Percentiles rank a stretch among this genome's conserved stretches.
Conservation (phyloP, 2,888 invertebrate genomes). For the Lasioglossum lativentre region DNA sequence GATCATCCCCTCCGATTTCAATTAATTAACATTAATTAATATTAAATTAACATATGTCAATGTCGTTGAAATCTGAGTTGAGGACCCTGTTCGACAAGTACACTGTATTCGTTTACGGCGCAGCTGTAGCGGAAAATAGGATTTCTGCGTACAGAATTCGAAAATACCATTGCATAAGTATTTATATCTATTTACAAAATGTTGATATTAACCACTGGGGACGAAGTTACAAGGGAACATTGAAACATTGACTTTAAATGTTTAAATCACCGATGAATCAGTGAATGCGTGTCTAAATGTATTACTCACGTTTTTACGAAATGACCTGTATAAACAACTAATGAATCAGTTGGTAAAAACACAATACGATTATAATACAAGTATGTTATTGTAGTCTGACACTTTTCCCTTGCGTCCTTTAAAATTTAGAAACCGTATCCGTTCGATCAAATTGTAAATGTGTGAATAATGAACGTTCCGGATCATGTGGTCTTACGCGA, state of each 20-base stretch:
- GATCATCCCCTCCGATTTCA: no score
- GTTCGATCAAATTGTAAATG: not conserved
- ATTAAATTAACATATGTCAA: no score
- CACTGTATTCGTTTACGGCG: no score
- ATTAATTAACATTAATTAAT: no score
- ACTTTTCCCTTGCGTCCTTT: conserved; percentile 5
- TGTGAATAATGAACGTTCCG: not conserved
- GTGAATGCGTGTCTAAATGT: not conserved
- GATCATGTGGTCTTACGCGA: not conserved
- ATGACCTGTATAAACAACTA: not conserved
- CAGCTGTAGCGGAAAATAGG: not conserved
- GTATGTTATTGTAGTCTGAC: not conserved
- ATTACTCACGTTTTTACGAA: conserved; percentile 4
- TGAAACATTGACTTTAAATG: not conserved
- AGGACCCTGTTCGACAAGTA: no score
- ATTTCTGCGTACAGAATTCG: not conserved
- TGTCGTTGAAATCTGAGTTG: no score
- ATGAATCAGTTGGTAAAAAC: not conserved
- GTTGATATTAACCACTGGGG: not conserved
- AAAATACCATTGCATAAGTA: not conserved
- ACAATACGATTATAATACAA: not conserved
- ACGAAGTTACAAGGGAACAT: not conserved
- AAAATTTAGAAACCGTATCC: not conserved
- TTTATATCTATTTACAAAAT: not conserved
- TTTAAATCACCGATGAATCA: not conserved